Base-by-base conservation (phyloP, 1,140 invertebrate species). In the Odontomachus brunneus region DNA sequence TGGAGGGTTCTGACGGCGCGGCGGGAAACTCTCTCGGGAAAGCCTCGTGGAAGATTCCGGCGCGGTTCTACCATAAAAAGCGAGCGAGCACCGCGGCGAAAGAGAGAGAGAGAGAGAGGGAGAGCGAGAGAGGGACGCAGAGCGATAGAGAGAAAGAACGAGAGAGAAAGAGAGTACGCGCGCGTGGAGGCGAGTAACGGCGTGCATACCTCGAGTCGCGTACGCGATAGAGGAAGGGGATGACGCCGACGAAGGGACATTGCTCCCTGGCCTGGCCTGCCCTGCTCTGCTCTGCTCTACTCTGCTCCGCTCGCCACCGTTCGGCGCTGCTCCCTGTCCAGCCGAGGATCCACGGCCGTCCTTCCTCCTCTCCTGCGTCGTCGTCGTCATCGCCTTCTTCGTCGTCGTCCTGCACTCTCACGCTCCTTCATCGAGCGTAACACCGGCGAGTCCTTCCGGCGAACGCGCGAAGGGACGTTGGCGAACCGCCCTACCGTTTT, bases 161-260 rank as follows among this genome's bases (percentile, higher is more conserved):
- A 51, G 55, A 49, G 82, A 80, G 62, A 85, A 67, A 85, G 73
- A 87, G 84, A 88, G 62, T 38, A 76, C 44, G 65, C 89, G 88
- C 89, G 89, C 92, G 91, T 91, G 88, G 89, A 84, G 90, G 89
- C 89, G 89, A 90, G 90, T 92, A 92, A 92, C 91, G 92, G 92
- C 91, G 89, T 93, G 90, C 92, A 93, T 93, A 92, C 92, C 91
- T 91, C 88, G 90, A 87, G 78, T 80, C 75, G 75, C 75, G 75
- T 88, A 89, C 86, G 88, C 88, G 89, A 90, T 80, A 80, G 88
- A 91, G 91, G 90, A 91, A 92, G 91, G 91, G 91, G 92, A 91
- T 92, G 91, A 90, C 92, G 90, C 33, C 75, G 91, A 92, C 75
- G 91, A 92, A 87, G 92, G 91, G 92, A 91, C 92, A 91, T 93